Percentiles rank a stretch among this genome's conserved stretches.
phyloP scores from a whole-genome alignment of 2,888 invertebrate genomes.

The Drosophila pseudotakahashii region DNA sequence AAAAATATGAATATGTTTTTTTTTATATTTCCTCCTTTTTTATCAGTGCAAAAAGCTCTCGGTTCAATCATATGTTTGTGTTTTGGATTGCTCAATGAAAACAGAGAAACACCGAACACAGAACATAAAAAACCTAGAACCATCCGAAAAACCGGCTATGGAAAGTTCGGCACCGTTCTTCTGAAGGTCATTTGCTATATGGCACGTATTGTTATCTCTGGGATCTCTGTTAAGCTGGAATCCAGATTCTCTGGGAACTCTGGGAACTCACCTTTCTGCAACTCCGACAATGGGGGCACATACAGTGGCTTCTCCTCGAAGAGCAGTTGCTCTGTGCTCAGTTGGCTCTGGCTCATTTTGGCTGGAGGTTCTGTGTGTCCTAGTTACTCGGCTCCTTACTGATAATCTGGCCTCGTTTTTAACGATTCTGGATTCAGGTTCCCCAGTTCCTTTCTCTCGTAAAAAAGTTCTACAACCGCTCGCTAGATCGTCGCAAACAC shows the following conservation, averaged over 20 bases:
- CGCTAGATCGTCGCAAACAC: constrained; percentile 57
- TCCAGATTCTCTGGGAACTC: constrained; percentile 23
- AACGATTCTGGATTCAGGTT: constrained; percentile 4
- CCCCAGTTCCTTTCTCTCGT: constrained; percentile 16
- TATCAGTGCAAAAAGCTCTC: constrained; percentile 55
- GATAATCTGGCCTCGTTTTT: constrained; percentile 1
- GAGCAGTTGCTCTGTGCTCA: constrained; percentile 81
- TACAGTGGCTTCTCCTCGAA: constrained; percentile 86
- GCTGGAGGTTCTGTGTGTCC: constrained; percentile 20
- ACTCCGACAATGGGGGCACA: constrained; percentile 87
- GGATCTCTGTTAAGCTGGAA: constrained; percentile 4
- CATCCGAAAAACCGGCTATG: constrained; percentile 62
- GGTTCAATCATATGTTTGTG: constrained; percentile 49
- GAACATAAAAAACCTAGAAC: constrained; percentile 19
- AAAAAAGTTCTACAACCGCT: constrained; percentile 35
- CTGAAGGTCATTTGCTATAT: constrained; percentile 70
- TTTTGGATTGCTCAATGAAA: constrained; percentile 35
- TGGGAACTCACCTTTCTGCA: constrained; percentile 85
- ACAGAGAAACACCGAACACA: constrained; percentile 28
- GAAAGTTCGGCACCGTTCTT: constrained; percentile 64
- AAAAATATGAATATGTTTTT: too few species aligned
- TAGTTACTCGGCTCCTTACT: constrained; percentile 13
- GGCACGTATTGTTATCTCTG: constrained; percentile 35
- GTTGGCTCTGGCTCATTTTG: constrained; percentile 66
- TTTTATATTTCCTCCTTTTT: too few species aligned